phyloP scores from a whole-genome alignment of 2,113 vertebrate genomes.

The Gnathonemus echidnorhynchus region DNA sequence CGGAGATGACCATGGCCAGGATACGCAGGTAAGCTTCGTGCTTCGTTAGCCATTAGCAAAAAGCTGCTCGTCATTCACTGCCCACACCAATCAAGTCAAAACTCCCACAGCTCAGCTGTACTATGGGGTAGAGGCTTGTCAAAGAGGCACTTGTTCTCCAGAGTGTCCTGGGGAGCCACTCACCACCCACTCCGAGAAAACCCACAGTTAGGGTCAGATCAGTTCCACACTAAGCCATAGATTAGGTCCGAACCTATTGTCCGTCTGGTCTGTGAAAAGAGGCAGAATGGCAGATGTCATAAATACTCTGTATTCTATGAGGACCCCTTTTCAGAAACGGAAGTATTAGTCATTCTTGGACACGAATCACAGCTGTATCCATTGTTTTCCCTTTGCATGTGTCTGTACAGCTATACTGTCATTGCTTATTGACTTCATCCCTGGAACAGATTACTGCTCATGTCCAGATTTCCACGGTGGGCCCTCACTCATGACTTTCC shows the following conservation, averaged over 20 bases:
- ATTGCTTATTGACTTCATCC: neutral
- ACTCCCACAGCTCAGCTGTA: neutral
- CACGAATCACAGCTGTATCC: neutral
- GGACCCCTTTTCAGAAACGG: neutral
- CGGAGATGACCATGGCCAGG: conserved; percentile 89
- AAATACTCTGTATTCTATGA: neutral
- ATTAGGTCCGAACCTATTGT: neutral
- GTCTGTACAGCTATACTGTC: neutral
- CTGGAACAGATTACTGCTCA: neutral
- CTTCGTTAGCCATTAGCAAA: neutral
- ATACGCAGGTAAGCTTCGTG: conserved; percentile 70
- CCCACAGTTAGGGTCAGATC: neutral
- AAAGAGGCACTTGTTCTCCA: neutral
- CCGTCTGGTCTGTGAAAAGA: neutral
- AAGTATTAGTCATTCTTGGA: neutral
- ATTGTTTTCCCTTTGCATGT: neutral
- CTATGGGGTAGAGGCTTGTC: neutral
- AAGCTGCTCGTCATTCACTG: neutral
- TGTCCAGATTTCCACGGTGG: neutral
- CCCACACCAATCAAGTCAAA: neutral
- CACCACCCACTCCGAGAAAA: neutral
- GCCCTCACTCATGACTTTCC: neutral
- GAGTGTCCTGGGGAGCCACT: neutral
- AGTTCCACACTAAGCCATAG: neutral
- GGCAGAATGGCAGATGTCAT: neutral